Base-by-base conservation (phyloP, 1,140 invertebrate species). In the Cydia fagiglandana region DNA sequence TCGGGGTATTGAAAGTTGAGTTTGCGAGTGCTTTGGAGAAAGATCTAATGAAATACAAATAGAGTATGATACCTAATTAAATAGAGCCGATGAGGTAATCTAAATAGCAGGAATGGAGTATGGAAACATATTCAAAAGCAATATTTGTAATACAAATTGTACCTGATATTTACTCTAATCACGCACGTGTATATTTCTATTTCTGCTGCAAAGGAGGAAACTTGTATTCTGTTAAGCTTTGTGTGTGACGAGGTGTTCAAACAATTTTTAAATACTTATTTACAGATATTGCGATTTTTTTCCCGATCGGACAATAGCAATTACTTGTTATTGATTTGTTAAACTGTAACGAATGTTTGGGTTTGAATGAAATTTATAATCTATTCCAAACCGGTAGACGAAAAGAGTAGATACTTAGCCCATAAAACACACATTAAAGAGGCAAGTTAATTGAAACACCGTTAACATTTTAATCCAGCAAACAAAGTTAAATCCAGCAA, bases 51-150 rank as follows among this genome's bases (percentile, higher is more conserved):
- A 61, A 61, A 61, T 20, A 61, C 56, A 61, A 61, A 24, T 61
- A 61, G 15, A 0, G 56, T 24, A 61, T 7, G 56, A 9, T n/a
- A 53, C 45, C 45, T 56, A 24, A 24, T 61, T 61, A 24, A 61
- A 24, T 61, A 61, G 56, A 61, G 56, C 17, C 56, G 24, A 61
- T 61, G 20, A 61, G 56, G 56, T 24, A 61, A 61, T 61, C 56
- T 1, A 61, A 61, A 24, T 24, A 61, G 50, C 13, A 61, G 7
- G 7, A 61, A 24, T 24, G 20, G 3, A 61, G n/a, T 56, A 56
- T n/a, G 17, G 3, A 24, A 61, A 24, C 17, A 24, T 61, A 61
- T 61, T 56, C 6, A 56, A 6, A 53, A 53, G 50, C 5, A 53
- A 53, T n/a, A 24, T 61, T 20, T 61, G 56, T 24, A 61, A 61